Evolutionary conservation across 53 echinoderm and acorn worm genomes (phyloP), one percentile per base, ranked within the genome.

Genomic region (Henricia sp.): DNA sequence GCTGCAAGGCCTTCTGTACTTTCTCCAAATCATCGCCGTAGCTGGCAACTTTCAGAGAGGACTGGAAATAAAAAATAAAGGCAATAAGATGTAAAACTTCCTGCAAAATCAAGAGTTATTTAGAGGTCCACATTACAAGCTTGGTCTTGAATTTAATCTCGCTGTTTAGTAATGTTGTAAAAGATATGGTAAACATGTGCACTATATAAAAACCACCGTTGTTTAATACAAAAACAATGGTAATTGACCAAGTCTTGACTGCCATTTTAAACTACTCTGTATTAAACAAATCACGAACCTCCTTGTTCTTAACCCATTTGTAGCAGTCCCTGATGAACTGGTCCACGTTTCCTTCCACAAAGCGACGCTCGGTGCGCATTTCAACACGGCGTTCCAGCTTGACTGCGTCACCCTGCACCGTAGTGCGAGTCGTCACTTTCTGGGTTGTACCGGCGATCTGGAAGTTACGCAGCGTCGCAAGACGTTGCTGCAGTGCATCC

Each of bases 271-370:
- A n/a, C n/a, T n/a, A n/a, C n/a, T n/a, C n/a, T n/a, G n/a, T n/a
- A n/a, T n/a, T n/a, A n/a, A n/a, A n/a, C n/a, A 28, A 26, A 0
- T 19, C 13, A 84, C 88, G 83, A 30, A 95, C 99, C 19, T 85
- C 83, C 85, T 95, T 90, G 38, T 80, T 92, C 73, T 95, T 88
- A 32, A 99, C 85, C 99, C 99, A 99, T 41, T 77, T 90, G 62
- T 92, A 86, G 68, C 95, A 95, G 32, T 99, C 99, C 20, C 59
- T 83, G 75, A 96, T 82, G 56, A 89, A 92, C 30, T 86, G 82
- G 58, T 95, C 89, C 78, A 99, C 88, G 80, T 99, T 95, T 26
- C 94, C 90, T 27, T 99, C 99, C 46, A 99, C 93, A 17, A 96
- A 84, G 66, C 93, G 78, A 4, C 91, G 82, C 71, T 96, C 96